Base-by-base conservation (phyloP, 1,140 invertebrate genomes). In the Andrena cerasifolii region DNA sequence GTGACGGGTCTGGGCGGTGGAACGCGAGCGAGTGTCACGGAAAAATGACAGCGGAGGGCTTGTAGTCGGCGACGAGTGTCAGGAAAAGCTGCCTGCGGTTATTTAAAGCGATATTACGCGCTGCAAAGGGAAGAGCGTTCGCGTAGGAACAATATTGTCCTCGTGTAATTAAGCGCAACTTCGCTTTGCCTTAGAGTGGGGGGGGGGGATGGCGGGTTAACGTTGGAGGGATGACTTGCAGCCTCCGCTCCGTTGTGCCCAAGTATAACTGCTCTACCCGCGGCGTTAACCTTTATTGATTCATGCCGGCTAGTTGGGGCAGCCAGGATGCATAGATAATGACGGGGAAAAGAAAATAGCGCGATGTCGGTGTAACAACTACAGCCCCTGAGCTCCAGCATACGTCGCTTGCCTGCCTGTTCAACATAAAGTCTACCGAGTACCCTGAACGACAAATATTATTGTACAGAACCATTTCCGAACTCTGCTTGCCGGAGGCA, bases 141-240 rank as follows among this genome's bases (percentile, higher is more conserved):
- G 26, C 58, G 51, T 40, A 76, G 83, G 78, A 78, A 82, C 79
- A 79, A 87, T 85, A 82, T 85, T 87, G 77, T 81, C 66, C 47
- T 53, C 70, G 62, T 78, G 68, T 82, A 87, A 87, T 87, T 85
- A 86, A 82, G 86, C 59, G 63, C 65, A 78, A 82, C 49, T 79
- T 80, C 54, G 53, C 56, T 72, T 74, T 47, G 56, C 24, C 47
- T 79, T 75, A 31, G 24, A 79, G 18, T 51, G 21, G 36, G 16
- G n/a, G 3, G 7, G 12, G n/a, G 4, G 21, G 5, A 1, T 2
- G 2, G 31, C 5, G 4, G 24, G 21, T 8, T 47, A 59, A 33
- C 28, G 26, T 51, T 18, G 14, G 21, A 56, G 24, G 31, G 72
- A 33, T 63, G 63, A 56, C 58, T 70, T 36, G 58, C 54, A 53